Percentiles rank a stretch among this genome's conserved stretches.
phyloP scores from a whole-genome alignment of 2,797 vertebrate genomes.

The Peromyscus nudipes region DNA sequence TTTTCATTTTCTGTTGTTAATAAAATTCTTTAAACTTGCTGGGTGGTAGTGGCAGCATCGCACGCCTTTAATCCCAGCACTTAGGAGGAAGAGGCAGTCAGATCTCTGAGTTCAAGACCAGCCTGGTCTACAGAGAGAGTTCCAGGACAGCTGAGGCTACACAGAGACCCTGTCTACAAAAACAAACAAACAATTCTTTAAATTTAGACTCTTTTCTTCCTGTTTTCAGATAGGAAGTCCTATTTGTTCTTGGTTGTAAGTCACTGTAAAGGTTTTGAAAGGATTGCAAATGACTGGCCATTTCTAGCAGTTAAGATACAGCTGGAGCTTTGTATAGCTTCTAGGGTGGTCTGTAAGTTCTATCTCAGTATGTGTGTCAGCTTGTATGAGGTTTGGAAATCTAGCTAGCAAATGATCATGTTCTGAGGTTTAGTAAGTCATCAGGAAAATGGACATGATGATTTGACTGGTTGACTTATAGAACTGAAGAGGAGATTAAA shows the following conservation, averaged over 20 bases:
- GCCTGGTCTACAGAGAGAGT: background rate
- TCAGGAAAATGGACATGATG: constrained; percentile 30
- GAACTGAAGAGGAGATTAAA: constrained; percentile 36
- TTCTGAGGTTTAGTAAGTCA: constrained; percentile 49
- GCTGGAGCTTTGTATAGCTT: constrained; percentile 29
- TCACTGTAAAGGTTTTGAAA: constrained; percentile 49
- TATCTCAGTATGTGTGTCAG: background rate
- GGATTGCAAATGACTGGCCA: background rate
- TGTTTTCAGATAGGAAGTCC: constrained; percentile 37
- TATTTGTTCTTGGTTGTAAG: constrained; percentile 49
- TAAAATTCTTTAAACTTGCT: background rate
- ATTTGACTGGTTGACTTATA: background rate
- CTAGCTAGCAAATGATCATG: background rate
- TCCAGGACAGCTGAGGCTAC: background rate
- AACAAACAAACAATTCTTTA: background rate
- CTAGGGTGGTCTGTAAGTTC: constrained; percentile 10
- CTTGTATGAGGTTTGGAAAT: background rate
- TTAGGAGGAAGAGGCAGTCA: background rate
- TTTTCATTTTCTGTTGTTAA: background rate
- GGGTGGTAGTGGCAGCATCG: background rate
- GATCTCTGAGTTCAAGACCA: background rate
- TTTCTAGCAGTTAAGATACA: constrained; percentile 41
- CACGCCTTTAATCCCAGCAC: background rate
- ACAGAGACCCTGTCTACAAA: background rate
- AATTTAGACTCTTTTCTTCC: constrained; percentile 20